phyloP scores from a whole-genome alignment of 1,140 invertebrate genomes.

The Cylas formicarius region DNA sequence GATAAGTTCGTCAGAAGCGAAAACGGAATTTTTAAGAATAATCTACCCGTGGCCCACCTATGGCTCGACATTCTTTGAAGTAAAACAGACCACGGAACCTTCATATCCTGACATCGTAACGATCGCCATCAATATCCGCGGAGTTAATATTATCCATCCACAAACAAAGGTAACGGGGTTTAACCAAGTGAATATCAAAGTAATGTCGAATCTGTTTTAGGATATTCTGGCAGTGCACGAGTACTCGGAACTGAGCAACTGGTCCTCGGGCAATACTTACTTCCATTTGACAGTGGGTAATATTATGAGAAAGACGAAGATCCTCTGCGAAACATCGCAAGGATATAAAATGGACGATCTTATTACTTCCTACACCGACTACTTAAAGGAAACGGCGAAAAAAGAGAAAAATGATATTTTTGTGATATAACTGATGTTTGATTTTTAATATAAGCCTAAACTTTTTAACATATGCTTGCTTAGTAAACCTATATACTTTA shows the following conservation, averaged over 20 bases:
- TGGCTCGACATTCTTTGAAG: conserved; percentile 94
- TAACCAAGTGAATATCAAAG: conserved; percentile 3
- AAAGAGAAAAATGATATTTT: conserved; percentile 16
- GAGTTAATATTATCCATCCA: conserved; percentile 82
- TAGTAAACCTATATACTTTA: no score
- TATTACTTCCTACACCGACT: conserved; percentile 79
- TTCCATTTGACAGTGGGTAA: conserved; percentile 93
- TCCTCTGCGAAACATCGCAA: conserved; percentile 85
- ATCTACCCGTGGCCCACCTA: conserved; percentile 82
- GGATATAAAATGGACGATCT: conserved; percentile 97
- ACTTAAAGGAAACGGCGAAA: conserved; percentile 37
- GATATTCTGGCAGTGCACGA: conserved; percentile 75
- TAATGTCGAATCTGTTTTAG: conserved; percentile 43
- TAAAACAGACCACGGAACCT: conserved; percentile 79
- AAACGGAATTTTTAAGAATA: conserved; percentile 74
- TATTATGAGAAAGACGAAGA: conserved; percentile 74
- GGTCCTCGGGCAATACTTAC: conserved; percentile 89
- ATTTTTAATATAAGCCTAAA: neutral
- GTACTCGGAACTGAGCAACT: conserved; percentile 83
- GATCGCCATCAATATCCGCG: conserved; percentile 86
- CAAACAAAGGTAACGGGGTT: conserved; percentile 61
- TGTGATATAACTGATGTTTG: conserved; percentile 2
- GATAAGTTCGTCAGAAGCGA: conserved; percentile 64
- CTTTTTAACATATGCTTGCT: no score
- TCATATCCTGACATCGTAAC: conserved; percentile 77